Evolutionary conservation across 2,113 vertebrate genomes (phyloP).

Genomic region (Dipodomys spectabilis): DNA sequence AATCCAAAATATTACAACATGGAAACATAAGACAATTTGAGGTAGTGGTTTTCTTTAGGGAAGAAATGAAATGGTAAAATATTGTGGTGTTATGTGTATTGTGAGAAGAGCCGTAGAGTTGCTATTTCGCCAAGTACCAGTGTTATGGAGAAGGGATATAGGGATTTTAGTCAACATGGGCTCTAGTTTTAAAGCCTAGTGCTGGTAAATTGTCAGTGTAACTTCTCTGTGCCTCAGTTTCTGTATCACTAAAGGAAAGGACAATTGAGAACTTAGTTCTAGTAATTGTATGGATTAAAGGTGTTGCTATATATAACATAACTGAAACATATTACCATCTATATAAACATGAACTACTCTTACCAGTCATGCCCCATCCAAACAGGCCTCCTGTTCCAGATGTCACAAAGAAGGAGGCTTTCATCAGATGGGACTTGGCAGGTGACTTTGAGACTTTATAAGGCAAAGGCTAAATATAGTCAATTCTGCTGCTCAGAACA

Average conservation of each 20-base stretch:
- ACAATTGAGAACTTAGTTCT: not conserved
- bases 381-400: not conserved
- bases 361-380: not conserved
- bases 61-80: not conserved
- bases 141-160: not conserved
- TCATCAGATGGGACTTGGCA: not conserved
- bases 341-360: not conserved
- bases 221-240: conserved; percentile 16
- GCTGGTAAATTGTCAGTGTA: not conserved
- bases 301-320: not conserved
- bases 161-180: not conserved
- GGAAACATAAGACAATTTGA: too few relatives aligned
- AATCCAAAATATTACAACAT: too few relatives aligned
- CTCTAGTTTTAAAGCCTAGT: not conserved
- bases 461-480: conserved; percentile 8
- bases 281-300: not conserved
- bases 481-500: conserved; percentile 38
- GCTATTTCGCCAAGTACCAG: not conserved
- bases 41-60: not conserved
- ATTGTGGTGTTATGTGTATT: not conserved
- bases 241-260: not conserved
- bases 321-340: not conserved
- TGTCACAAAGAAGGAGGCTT: not conserved
- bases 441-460: not conserved
- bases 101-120: not conserved